Base-by-base conservation (phyloP, 2,888 invertebrate genomes). In the Heliconius sara region DNA sequence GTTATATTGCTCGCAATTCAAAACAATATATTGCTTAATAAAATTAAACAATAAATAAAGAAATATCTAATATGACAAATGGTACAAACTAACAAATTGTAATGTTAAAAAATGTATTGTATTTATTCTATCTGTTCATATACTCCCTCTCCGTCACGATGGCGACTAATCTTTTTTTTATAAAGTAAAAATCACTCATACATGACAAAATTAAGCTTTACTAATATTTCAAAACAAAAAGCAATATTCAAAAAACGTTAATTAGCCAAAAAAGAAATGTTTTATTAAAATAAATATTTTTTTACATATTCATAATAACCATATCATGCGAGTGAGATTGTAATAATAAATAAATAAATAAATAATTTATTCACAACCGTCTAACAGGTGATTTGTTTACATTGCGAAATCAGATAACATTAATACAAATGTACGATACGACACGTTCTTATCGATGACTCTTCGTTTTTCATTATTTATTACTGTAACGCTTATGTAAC, bases 321-420 rank as follows among this genome's bases (percentile, higher is more conserved):
- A 52, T 6, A 52, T 2, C 19, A 6, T 52, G 6, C 19, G 19
- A 52, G 5, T 19, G 19, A 9, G 19, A 67, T 22, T 39, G n/a
- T 6, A 39, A 63, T 74, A 76, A 52, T 9, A 22, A n/a, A 60
- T 75, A 68, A n/a, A 60, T 75, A 68, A 77, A 70, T 70, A 71
- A 74, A 70, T 65, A 57, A 74, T 65, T 76, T 70, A 71, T 71
- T 57, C 30, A 79, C 75, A 78, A 75, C 72, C 79, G 70, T 75
- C 73, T 74, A 81, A 82, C 90, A 89, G 88, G 89, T 89, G 88
- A 80, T 85, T 89, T 88, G 84, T 86, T 86, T 86, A 85, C 84
- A 83, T 86, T 86, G 85, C 83, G 86, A 85, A 86, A 74, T 71
- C 76, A 76, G 82, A 85, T 82, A 83, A 79, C 82, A 84, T 82